These are phyloP conservation scores for Oceanites oceanicus DNA, from an alignment of 2,113 vertebrate genomes.

Conservation along the genomic window DNA sequence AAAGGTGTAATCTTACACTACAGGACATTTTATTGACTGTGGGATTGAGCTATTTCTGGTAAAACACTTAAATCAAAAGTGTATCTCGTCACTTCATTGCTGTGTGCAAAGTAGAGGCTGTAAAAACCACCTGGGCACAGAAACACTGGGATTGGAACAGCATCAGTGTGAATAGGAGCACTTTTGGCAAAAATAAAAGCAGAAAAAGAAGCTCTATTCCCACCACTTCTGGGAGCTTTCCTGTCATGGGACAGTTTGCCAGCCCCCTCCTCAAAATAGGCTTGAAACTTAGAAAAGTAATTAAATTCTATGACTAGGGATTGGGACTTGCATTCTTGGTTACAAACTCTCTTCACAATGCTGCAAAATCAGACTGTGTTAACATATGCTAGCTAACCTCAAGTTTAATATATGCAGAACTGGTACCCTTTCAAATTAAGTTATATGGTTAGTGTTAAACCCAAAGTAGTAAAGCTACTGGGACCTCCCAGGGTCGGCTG, in stretches of 20 bases:
- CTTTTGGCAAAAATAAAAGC: neutral
- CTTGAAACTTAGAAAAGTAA: neutral
- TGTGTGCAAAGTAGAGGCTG: neutral
- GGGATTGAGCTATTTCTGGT: constrained; percentile 27
- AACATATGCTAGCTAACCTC: neutral
- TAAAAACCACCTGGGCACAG: constrained; percentile 50
- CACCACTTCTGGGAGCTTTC: neutral
- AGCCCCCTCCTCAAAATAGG: neutral
- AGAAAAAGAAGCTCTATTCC: neutral
- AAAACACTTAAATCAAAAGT: constrained; percentile 32
- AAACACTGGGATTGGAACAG: neutral
- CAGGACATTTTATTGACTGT: constrained; percentile 21
- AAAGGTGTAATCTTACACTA: constrained; percentile 23
- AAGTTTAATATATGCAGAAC: neutral
- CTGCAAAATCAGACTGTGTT: neutral
- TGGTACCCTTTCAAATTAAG: neutral
- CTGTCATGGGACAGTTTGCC: neutral
- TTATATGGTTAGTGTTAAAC: neutral
- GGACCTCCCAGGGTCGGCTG: neutral
- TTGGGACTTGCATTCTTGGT: neutral
- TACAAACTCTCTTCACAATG: neutral
- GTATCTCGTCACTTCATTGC: constrained; percentile 17
- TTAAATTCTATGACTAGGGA: neutral
- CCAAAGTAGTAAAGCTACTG: neutral
- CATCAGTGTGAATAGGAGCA: neutral